Percentiles rank a stretch among this genome's conserved stretches.
Conservation (phyloP, 2,113 vertebrate species). For the Leuciscus idus region DNA sequence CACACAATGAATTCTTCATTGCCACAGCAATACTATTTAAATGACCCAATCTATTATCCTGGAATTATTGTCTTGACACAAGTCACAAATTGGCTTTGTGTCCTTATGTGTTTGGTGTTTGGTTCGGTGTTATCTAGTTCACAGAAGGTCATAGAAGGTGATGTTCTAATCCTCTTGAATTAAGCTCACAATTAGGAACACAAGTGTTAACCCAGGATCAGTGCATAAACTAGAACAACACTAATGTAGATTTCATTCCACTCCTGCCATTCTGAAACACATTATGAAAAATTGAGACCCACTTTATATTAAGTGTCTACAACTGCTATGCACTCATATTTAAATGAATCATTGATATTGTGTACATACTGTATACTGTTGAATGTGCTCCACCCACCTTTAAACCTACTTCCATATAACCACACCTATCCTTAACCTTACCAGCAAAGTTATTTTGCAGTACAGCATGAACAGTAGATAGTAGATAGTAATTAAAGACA, state of each 20-base stretch:
- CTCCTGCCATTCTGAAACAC: not conserved
- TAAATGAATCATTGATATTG: not conserved
- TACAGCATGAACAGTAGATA: not conserved
- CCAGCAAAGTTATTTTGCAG: not conserved
- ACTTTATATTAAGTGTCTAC: not conserved
- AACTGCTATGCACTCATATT: not conserved
- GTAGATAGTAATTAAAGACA: not conserved
- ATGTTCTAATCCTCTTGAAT: conserved; percentile 41
- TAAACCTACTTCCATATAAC: not conserved
- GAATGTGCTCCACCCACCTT: not conserved
- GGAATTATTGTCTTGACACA: not conserved
- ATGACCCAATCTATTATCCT: not conserved
- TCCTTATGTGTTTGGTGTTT: not conserved
- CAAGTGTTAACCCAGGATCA: conserved; percentile 17
- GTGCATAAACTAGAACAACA: not conserved
- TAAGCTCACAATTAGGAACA: conserved; percentile 34
- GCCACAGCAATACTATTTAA: not conserved
- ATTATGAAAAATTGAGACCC: not conserved
- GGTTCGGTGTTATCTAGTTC: conserved; percentile 22
- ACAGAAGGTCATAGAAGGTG: conserved; percentile 21
- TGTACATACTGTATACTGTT: not conserved
- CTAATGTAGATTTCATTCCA: not conserved
- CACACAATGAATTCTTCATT: not conserved
- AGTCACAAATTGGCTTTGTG: not conserved
- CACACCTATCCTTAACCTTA: not conserved